Evolutionary conservation across 2,888 invertebrate genomes (phyloP), one percentile per base, ranked within the genome.

Genomic region (Ashinkailepas kermadecensis): DNA sequence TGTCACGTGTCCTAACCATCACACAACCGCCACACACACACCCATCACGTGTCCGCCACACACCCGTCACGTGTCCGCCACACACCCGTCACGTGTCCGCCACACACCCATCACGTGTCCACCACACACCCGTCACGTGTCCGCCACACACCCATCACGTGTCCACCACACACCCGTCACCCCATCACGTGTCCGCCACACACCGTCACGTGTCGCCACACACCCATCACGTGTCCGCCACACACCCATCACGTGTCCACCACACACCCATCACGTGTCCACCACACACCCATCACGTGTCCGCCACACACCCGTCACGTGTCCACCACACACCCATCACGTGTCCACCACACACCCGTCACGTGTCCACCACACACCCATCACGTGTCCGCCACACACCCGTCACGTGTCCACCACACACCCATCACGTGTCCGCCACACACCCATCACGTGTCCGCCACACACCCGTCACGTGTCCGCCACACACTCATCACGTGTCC

Each of bases 361-460:
- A 39, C 39, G 4, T 1, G 39, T 39, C 39, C 39, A 4, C 4
- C 39, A 3, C 39, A 39, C 39, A 39, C 39, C 39, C 39, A 39
- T 4, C 39, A 3, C 39, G 4, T 4, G 2, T 39, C 2, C 39
- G 2, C 1, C 39, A 39, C 39, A 39, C 39, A 39, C 2, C 39
- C 4, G 39, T 39, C 39, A 39, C 39, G 4, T 4, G 39, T 4
- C 39, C 4, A 4, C 39, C 39, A 39, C 39, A 39, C 39, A 39
- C 39, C n/a, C n/a, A n/a, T n/a, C n/a, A n/a, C n/a, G n/a, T n/a
- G 4, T 1, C 39, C 39, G 4, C 4, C 39, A 39, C 39, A 39
- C 94, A 93, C 95, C 94, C 86, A 93, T 90, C 92, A 85, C 91
- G 95, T 93, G 89, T 23, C 70, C n/a, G n/a, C 13, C 39, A 39